phyloP scores from a whole-genome alignment of 2,888 invertebrate species.

The Acleris literana region DNA sequence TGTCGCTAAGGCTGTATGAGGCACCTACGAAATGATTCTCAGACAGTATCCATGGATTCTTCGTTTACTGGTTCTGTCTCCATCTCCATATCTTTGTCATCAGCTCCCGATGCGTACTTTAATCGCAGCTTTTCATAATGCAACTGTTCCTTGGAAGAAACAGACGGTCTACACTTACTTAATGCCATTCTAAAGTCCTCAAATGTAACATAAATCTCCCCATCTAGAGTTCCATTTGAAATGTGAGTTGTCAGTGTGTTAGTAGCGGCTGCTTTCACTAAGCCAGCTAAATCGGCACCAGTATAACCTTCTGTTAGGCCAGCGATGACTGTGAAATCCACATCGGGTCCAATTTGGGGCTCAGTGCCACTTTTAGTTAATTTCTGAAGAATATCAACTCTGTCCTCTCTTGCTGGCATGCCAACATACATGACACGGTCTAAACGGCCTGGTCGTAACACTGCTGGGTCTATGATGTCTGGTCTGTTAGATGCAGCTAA shows the following conservation, averaged over 20 bases:
- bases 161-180: conserved; percentile 92
- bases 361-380: conserved; percentile 94
- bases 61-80: conserved; percentile 79
- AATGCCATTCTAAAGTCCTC: conserved; percentile 91
- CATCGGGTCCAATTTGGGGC: conserved; percentile 90
- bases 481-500: conserved; percentile 98
- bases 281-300: conserved; percentile 96
- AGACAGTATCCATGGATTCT: conserved; percentile 80
- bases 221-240: conserved; percentile 75
- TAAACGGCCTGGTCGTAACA: conserved; percentile 93
- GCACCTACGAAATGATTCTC: conserved; percentile 56
- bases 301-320: conserved; percentile 90
- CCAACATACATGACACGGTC: conserved; percentile 96
- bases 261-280: conserved; percentile 94
- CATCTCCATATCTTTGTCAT: conserved; percentile 81
- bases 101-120: conserved; percentile 84
- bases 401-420: conserved; percentile 90
- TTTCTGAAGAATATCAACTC: conserved; percentile 94
- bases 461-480: conserved; percentile 98
- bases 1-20: conserved; percentile 51
- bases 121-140: conserved; percentile 89
- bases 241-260: conserved; percentile 91
- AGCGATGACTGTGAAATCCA: conserved; percentile 89
- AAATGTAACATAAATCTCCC: conserved; percentile 85
- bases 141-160: conserved; percentile 90